Evolutionary conservation across 2,888 invertebrate species (phyloP).

Genomic region (Mesorhabditis sp.): DNA sequence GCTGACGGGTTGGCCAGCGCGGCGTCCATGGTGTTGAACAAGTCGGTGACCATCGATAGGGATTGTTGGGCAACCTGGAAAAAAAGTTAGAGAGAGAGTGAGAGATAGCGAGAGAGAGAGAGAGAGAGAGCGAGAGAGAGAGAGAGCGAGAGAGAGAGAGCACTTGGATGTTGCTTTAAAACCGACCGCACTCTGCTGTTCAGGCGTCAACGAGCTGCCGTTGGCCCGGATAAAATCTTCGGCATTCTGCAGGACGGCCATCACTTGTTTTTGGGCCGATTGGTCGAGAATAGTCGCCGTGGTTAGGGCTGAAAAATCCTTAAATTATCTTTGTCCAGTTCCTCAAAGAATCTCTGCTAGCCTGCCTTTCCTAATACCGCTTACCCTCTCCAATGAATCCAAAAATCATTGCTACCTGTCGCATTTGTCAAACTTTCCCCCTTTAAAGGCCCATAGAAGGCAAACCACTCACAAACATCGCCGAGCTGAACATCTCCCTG

Average conservation of each 20-base stretch:
- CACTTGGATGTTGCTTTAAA: too few species aligned
- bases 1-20: conserved; percentile 33
- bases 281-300: conserved; percentile 36
- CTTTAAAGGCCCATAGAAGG: too few species aligned
- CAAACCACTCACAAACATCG: conserved; percentile 7
- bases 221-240: conserved; percentile 26
- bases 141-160: too few species aligned
- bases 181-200: conserved; percentile 24
- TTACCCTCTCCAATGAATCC: neutral
- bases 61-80: conserved; percentile 25
- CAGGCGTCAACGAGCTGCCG: conserved; percentile 30
- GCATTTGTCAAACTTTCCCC: too few species aligned
- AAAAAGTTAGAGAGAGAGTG: too few species aligned
- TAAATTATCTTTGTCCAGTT: neutral
- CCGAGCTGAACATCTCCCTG: conserved; percentile 26
- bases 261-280: conserved; percentile 27
- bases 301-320: conserved; percentile 18
- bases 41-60: conserved; percentile 11
- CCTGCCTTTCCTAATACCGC: neutral
- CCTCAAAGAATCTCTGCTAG: neutral
- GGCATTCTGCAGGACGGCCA: conserved; percentile 28
- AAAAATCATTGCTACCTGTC: neutral
- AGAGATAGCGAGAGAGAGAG: too few species aligned
- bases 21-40: conserved; percentile 18
- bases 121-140: too few species aligned